A percentile compares a stretch with the other conserved stretches of the same genome.
phyloP scores from a whole-genome alignment of 1,140 invertebrate species.

The Brachionus koreanus region DNA sequence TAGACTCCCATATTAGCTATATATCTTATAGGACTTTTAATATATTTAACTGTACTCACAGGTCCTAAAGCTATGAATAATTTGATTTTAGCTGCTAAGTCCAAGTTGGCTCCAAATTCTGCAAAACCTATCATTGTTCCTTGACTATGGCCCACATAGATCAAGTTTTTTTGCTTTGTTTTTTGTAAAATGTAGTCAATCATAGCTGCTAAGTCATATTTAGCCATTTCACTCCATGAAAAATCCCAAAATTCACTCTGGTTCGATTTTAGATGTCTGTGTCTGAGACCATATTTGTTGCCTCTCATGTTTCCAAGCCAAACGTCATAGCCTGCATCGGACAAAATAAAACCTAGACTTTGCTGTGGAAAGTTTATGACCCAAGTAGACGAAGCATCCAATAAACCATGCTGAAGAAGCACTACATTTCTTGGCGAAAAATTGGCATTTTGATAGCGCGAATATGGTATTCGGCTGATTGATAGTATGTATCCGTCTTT shows the following conservation, averaged over 20 bases:
- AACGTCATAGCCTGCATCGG: conserved; percentile 71
- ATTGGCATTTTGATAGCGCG: not conserved
- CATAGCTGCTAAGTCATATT: conserved; percentile 68
- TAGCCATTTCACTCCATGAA: conserved; percentile 74
- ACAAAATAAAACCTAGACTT: conserved; percentile 25
- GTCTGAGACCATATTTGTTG: conserved; percentile 62
- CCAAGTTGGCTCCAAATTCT: conserved; percentile 50
- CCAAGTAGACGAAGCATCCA: not conserved
- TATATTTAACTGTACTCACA: conserved; percentile 67
- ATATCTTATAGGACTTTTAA: conserved; percentile 64
- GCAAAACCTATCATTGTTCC: conserved; percentile 62
- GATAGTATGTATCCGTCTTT: conserved; percentile 37
- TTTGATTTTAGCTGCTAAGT: conserved; percentile 48
- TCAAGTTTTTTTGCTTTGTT: conserved; percentile 62
- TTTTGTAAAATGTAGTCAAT: conserved; percentile 65
- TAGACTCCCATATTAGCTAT: conserved; percentile 46
- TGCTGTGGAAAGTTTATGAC: conserved; percentile 34
- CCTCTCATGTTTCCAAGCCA: conserved; percentile 69
- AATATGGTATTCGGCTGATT: not conserved
- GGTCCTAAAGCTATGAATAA: conserved; percentile 68
- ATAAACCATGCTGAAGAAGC: conserved; percentile 34
- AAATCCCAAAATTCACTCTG: conserved; percentile 67
- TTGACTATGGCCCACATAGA: conserved; percentile 71
- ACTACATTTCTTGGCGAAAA: not conserved
- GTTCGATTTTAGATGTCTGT: conserved; percentile 59